Base-by-base conservation (phyloP, 1,140 invertebrate genomes). In the Zaprionus davidi region DNA sequence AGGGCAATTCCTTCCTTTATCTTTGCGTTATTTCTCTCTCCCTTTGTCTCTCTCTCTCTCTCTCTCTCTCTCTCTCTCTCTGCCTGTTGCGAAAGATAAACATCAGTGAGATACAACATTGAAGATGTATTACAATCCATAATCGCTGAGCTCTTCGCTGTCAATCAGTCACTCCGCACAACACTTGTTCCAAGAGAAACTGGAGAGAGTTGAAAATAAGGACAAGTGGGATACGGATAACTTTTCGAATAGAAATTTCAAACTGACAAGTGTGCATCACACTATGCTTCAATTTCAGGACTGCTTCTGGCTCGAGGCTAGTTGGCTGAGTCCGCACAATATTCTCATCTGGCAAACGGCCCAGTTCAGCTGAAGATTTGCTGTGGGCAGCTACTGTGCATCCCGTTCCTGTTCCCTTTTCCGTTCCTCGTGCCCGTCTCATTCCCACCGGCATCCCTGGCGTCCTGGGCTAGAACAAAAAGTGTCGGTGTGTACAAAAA, bases 61-160 rank as follows among this genome's bases (percentile, higher is more conserved):
- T 5, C 4, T 51, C 11, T 51, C 17, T 22, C n/a, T 9, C n/a
- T 5, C 0, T 11, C n/a, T 17, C 41, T 46, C 15, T 17, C 5
- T 22, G 46, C 58, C n/a, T 11, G 17, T 60, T 28, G 5, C 28
- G 20, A 60, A 49, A 63, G 79, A 79, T 87, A 76, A 73, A 67
- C 62, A 75, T 78, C 79, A 66, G 79, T 68, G 55, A 69, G 67
- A 53, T 66, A 68, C 71, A 83, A 46, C 75, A 71, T 76, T 65
- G 41, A 53, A 85, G 82, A 85, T 80, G 73, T 82, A 90, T 86
- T 82, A 67, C 81, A 85, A 85, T 81, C 76, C 81, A 90, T 90
- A 90, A 90, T 90, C 81, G 76, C 75, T 79, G 71, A 80, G 53
- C 74, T 44, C 68, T 73, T 71, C 57, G 75, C 79, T 73, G 71